phyloP scores from a whole-genome alignment of 2,113 vertebrate species.

The Corythornis vintsioides region DNA sequence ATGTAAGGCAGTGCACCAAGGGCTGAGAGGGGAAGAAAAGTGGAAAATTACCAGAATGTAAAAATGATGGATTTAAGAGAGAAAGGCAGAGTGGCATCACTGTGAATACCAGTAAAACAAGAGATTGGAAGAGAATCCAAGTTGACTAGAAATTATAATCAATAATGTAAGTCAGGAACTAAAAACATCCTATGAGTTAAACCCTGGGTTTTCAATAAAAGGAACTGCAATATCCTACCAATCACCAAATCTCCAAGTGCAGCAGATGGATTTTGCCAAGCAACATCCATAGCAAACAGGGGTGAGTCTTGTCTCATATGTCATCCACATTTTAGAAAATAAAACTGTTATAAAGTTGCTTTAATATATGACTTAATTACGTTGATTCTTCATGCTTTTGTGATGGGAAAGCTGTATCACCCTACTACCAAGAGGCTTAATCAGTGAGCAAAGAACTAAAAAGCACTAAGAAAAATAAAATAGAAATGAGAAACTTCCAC shows the following conservation, averaged over 20 bases:
- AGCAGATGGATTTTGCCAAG: background rate
- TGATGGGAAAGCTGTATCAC: background rate
- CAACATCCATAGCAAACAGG: background rate
- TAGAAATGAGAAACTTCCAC: background rate
- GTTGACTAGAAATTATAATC: background rate
- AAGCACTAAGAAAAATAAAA: background rate
- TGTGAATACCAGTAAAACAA: background rate
- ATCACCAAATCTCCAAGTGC: background rate
- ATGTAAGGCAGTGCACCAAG: background rate
- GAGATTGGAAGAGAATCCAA: background rate
- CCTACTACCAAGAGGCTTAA: background rate
- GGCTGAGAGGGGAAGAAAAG: background rate
- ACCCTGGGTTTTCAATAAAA: background rate
- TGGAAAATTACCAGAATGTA: slow-evolving; percentile 33
- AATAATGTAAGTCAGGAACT: background rate
- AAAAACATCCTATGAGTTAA: background rate
- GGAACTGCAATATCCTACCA: background rate
- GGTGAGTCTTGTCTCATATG: background rate
- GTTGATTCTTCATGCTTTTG: background rate
- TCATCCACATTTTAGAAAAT: background rate
- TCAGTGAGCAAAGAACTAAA: background rate
- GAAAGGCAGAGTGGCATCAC: background rate
- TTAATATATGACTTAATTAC: background rate
- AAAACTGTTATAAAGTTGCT: background rate
- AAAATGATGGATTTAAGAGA: background rate